Base-by-base conservation (phyloP, 1,140 invertebrate species). In the Drosophila insularis region DNA sequence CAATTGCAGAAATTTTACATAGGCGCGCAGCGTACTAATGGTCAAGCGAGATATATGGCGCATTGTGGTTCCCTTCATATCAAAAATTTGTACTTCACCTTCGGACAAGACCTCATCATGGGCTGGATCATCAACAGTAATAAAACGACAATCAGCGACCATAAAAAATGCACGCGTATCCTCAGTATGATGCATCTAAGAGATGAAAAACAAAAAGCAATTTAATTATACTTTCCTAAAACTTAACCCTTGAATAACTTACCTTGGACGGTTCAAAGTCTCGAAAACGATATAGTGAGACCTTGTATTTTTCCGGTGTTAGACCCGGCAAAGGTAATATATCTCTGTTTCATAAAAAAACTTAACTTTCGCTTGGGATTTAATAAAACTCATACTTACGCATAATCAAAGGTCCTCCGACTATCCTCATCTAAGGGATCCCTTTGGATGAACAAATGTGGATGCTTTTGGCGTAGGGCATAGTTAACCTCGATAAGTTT, bases 61-160 rank as follows among this genome's bases (percentile, higher is more conserved):
- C 54, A 95, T 90, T 1, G 93, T 93, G 4, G 94, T 93, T 35
- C 94, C 94, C 1, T 92, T 91, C 90, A 95, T 94, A 78, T 96
- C 95, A 59, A 95, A 95, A 13, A 96, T 94, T n/a, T 95, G 94
- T 63, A 95, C 93, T 80, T 95, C 95, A 17, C 95, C 95, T 32
- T 85, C 37, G 90, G 93, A 63, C 8, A 91, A 62, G 1, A 73
- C 21, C 0, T 81, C 71, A 10, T 60, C 56, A 1, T 56, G n/a
- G 2, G 92, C 84, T 11, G 92, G 82, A 62, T 94, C 92, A 14
- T 93, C 92, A 10, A 92, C 92, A 58, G 93, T 94, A 1, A 93
- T 93, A 31, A 96, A 93, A 63, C 94, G 93, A 32, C 94, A 94
- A 76, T 96, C 95, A 4, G 94, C 93, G 1, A 95, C 90, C 94